Evolutionary conservation across 2,888 invertebrate species (phyloP).

Genomic region (Drosophila dives): DNA sequence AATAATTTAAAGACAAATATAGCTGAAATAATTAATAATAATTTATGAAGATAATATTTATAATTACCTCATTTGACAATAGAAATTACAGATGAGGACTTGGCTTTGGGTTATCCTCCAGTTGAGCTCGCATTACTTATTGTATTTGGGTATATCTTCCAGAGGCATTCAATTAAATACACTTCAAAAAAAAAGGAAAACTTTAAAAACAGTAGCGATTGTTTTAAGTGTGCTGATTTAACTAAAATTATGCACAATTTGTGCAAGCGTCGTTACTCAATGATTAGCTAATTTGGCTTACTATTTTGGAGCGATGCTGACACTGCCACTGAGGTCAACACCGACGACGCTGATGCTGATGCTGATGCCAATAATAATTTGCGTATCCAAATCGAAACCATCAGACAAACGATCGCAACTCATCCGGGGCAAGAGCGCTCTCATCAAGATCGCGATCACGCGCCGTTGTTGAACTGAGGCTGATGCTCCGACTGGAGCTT

Average conservation of each 20-base stretch:
- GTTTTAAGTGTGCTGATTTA: neutral
- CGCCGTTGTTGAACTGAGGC: constrained; percentile 6
- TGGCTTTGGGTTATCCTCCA: neutral
- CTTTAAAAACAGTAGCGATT: neutral
- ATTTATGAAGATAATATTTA: no score
- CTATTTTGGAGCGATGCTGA: constrained; percentile 31
- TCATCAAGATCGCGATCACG: constrained; percentile 31
- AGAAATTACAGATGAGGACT: neutral
- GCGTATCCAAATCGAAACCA: constrained; percentile 40
- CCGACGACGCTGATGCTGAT: constrained; percentile 9
- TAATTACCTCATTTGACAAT: no score
- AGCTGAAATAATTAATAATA: no score
- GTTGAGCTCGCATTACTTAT: neutral
- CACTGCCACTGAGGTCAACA: constrained; percentile 12
- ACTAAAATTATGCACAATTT: constrained; percentile 50
- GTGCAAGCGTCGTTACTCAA: constrained; percentile 45
- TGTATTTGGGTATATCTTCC: neutral
- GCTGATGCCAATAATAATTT: constrained; percentile 57
- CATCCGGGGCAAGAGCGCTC: constrained; percentile 11
- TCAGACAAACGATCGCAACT: constrained; percentile 24
- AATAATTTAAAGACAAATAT: no score
- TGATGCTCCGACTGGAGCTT: neutral
- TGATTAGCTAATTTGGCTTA: constrained; percentile 53
- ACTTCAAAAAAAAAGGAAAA: neutral
- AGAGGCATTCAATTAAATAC: neutral